Percentiles rank a stretch among this genome's conserved stretches.
phyloP scores from a whole-genome alignment of 2,113 vertebrate species.

The Oophaga pumilio region DNA sequence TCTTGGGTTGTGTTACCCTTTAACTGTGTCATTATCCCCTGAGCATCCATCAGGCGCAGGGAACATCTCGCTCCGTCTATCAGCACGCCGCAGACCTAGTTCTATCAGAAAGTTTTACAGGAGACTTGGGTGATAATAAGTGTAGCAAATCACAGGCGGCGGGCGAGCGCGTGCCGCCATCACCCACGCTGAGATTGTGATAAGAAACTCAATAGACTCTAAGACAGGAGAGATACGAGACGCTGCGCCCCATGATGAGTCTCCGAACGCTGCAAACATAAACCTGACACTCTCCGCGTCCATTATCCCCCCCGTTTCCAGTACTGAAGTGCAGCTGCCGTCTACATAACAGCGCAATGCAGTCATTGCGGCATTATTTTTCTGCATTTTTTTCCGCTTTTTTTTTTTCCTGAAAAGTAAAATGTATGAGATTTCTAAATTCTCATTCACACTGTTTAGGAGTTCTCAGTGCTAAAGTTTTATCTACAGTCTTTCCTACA shows the following conservation, averaged over 20 bases:
- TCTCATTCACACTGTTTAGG: no score
- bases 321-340: background rate
- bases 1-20: background rate
- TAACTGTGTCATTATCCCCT: background rate
- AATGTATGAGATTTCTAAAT: no score
- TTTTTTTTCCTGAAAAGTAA: no score
- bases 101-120: constrained; percentile 13
- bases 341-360: background rate
- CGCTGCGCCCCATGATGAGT: background rate
- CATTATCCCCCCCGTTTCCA: background rate
- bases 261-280: background rate
- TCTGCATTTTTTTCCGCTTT: no score
- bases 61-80: background rate
- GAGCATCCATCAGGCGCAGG: background rate
- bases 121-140: constrained; percentile 8
- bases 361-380: background rate
- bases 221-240: background rate
- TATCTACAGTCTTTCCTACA: no score
- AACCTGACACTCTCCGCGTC: background rate
- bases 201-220: constrained; percentile 6
- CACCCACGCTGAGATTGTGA: constrained; percentile 15
- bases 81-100: constrained; percentile 6
- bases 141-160: constrained; percentile 8
- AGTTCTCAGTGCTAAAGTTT: no score
- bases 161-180: background rate